These are phyloP conservation scores for Sebastes reedi DNA, from an alignment of 2,797 vertebrate species.

Conservation along the genomic window DNA sequence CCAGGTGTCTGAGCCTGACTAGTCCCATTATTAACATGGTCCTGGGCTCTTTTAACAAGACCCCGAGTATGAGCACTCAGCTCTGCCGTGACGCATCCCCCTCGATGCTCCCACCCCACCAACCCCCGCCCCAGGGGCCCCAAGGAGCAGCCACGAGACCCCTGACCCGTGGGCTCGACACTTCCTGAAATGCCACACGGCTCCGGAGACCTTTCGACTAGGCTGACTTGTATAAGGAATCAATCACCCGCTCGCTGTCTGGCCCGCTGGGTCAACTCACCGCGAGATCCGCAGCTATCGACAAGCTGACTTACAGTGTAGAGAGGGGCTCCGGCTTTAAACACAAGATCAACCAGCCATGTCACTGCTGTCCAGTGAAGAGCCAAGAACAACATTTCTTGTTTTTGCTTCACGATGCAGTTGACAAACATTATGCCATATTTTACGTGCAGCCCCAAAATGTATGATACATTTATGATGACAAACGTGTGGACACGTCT, in stretches of 20 bases:
- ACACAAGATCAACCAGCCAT: slow-evolving; percentile 5
- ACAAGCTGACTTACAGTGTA: slow-evolving; percentile 51
- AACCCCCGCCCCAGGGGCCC: slow-evolving; percentile 4
- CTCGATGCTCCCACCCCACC: not conserved
- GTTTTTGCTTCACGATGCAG: not conserved
- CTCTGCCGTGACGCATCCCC: slow-evolving; percentile 6
- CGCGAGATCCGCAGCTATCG: slow-evolving; percentile 36
- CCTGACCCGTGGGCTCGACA: slow-evolving; percentile 48
- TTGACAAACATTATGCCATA: not conserved
- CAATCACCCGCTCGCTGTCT: slow-evolving; percentile 65
- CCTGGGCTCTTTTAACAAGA: slow-evolving; percentile 59
- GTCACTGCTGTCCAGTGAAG: not conserved
- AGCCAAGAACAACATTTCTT: not conserved
- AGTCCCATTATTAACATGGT: slow-evolving; percentile 56
- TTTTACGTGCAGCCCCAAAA: not conserved
- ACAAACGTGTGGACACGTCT: not conserved
- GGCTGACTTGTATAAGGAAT: slow-evolving; percentile 64
- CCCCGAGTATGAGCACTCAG: not conserved
- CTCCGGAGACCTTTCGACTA: slow-evolving; percentile 62
- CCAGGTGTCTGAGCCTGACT: slow-evolving; percentile 65
- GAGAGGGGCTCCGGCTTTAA: slow-evolving; percentile 1
- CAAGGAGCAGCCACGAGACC: slow-evolving; percentile 38
- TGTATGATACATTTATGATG: not conserved
- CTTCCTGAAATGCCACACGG: slow-evolving; percentile 63
- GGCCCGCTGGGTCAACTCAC: slow-evolving; percentile 45